Evolutionary conservation across 2,797 vertebrate genomes (phyloP).

Genomic region (Balearica regulorum): DNA sequence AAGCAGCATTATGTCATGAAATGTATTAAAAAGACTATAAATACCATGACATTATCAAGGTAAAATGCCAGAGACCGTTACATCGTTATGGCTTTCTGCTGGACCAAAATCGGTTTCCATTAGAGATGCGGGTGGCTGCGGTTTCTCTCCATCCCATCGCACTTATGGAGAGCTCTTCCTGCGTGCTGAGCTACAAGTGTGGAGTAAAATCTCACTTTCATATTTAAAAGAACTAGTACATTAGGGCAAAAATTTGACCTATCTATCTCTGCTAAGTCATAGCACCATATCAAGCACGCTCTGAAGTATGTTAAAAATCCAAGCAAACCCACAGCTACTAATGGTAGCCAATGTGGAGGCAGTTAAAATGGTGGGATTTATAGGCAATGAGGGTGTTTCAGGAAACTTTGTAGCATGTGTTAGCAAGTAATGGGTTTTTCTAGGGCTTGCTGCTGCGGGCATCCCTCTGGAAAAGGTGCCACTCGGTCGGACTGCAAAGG

Average conservation of each 20-base stretch:
- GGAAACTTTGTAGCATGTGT: background rate
- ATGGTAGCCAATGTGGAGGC: background rate
- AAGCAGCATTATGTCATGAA: background rate
- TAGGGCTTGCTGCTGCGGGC: background rate
- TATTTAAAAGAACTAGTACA: background rate
- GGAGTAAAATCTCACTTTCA: background rate
- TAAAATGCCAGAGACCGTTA: background rate
- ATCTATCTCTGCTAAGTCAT: background rate
- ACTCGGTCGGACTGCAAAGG: background rate
- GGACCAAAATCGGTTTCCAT: background rate
- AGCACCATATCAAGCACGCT: rapidly evolving
- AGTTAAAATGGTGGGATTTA: background rate
- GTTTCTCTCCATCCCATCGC: rapidly evolving
- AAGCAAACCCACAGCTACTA: background rate
- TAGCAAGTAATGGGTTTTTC: background rate
- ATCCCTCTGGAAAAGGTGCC: background rate
- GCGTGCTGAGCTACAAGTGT: rapidly evolving
- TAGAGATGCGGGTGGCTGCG: rapidly evolving
- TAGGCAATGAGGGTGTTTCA: background rate
- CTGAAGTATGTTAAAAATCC: background rate
- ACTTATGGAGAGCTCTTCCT: rapidly evolving
- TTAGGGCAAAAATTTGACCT: background rate
- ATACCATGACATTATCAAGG: background rate
- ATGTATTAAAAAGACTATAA: background rate
- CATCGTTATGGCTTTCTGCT: background rate